Conservation (phyloP, 2,113 vertebrate species). For the Machaerirhynchus nigripectus region DNA sequence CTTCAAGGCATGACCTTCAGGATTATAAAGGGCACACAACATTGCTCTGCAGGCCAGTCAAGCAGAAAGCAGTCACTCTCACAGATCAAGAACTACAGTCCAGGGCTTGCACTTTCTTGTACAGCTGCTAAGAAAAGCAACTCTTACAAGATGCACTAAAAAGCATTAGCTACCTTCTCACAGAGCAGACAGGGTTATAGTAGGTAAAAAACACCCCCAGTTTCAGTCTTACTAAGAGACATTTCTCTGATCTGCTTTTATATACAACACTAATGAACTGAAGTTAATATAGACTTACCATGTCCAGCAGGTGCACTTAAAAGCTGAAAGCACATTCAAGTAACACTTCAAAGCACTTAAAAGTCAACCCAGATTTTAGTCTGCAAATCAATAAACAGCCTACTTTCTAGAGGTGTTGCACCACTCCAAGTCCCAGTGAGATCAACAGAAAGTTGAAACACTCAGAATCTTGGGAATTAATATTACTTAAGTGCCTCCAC, state of each 20-base stretch:
- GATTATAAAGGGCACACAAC: not conserved
- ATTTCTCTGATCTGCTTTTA: not conserved
- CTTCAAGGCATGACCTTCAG: not conserved
- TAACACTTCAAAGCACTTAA: not conserved
- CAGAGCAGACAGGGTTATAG: not conserved
- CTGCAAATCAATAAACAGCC: not conserved
- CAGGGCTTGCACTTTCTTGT: not conserved
- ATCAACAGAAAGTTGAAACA: not conserved
- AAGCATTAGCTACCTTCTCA: not conserved
- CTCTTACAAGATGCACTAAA: not conserved
- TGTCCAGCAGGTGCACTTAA: not conserved
- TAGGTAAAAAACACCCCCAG: not conserved
- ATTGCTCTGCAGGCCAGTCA: not conserved
- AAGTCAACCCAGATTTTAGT: not conserved
- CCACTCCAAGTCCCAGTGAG: not conserved
- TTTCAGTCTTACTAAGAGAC: not conserved
- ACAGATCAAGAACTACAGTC: not conserved
- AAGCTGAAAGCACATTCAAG: not conserved
- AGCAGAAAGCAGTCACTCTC: not conserved
- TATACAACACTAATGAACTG: not conserved
- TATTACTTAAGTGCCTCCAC: not conserved
- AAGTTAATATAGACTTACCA: not conserved
- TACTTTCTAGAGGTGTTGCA: not conserved
- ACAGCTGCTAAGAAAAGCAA: not conserved
- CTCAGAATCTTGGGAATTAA: not conserved